Evolutionary conservation across 2,113 vertebrate genomes (phyloP).

Genomic region (Saguinus imperator): DNA sequence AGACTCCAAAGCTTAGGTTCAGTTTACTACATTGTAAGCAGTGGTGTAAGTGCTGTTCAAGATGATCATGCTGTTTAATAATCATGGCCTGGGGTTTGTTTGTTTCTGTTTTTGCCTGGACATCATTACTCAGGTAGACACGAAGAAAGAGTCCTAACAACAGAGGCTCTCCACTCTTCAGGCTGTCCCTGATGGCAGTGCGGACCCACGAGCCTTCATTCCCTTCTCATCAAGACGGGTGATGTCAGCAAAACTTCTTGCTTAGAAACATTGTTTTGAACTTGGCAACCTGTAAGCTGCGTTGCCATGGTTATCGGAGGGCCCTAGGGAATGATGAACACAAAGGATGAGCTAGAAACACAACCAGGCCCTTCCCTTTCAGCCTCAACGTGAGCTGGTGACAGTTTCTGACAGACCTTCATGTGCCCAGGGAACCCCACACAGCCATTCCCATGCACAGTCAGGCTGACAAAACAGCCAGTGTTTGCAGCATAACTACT

Average conservation of each 20-base stretch:
- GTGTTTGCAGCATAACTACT: neutral
- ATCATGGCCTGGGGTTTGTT: neutral
- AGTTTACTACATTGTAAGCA: neutral
- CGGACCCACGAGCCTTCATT: neutral
- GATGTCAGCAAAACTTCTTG: slow-evolving; percentile 55
- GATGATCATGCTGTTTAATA: neutral
- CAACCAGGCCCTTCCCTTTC: slow-evolving; percentile 68
- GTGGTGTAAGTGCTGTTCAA: fast-evolving
- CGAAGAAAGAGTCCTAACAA: fast-evolving
- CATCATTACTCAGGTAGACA: neutral
- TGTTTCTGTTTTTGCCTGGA: neutral
- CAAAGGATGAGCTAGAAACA: slow-evolving; percentile 72
- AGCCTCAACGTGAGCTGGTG: slow-evolving; percentile 28
- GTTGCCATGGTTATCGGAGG: slow-evolving; percentile 83
- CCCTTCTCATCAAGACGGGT: neutral
- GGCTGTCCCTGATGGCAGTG: neutral
- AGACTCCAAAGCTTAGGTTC: neutral
- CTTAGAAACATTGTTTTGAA: slow-evolving; percentile 61
- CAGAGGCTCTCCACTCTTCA: neutral
- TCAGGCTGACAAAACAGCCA: neutral
- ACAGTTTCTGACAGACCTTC: neutral
- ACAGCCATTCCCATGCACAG: neutral
- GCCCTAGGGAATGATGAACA: slow-evolving; percentile 65
- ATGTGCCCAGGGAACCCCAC: neutral
- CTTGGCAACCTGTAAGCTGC: slow-evolving; percentile 58